These are phyloP conservation scores for Xiphophorus birchmanni DNA, from an alignment of 2,797 vertebrate species.

Conservation along the genomic window DNA sequence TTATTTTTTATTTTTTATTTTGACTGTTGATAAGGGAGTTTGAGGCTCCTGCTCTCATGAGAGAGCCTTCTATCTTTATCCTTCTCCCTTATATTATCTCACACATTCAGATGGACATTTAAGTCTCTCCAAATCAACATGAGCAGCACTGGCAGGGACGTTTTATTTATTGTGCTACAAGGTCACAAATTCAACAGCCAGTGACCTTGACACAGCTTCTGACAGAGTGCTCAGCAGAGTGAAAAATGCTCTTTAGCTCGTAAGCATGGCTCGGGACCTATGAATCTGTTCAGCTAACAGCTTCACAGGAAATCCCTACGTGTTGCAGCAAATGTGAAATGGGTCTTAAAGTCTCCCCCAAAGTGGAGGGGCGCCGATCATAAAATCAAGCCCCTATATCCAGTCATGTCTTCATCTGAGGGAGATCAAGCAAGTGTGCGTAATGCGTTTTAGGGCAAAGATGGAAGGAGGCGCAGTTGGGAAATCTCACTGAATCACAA, in stretches of 20 bases:
- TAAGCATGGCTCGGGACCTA: conserved; percentile 40
- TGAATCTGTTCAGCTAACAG: conserved; percentile 24
- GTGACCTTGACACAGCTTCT: conserved; percentile 54
- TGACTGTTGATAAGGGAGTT: conserved; percentile 12
- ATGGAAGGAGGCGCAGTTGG: conserved; percentile 28
- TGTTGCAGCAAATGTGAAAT: conserved; percentile 36
- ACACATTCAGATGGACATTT: conserved; percentile 22
- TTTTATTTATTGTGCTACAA: conserved; percentile 48
- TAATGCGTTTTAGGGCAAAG: conserved; percentile 4
- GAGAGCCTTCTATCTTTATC: conserved; percentile 40
- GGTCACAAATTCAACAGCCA: conserved; percentile 53
- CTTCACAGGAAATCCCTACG: conserved; percentile 4
- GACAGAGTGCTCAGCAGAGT: conserved; percentile 24
- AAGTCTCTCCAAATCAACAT: background rate
- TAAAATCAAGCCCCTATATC: conserved; percentile 25
- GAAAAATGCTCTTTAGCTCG: conserved; percentile 17
- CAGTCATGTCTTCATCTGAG: conserved; percentile 39
- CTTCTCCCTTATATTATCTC: conserved; percentile 29
- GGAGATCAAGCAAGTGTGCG: conserved; percentile 51
- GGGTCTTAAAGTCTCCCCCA: conserved; percentile 31
- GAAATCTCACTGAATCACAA: conserved; percentile 65
- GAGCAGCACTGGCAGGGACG: conserved; percentile 25
- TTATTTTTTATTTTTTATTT: background rate
- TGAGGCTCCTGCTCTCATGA: conserved; percentile 9
- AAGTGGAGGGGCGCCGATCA: conserved; percentile 10